These are phyloP conservation scores for Marronus borbonicus DNA, from an alignment of 2,888 invertebrate species.

Conservation along the genomic window DNA sequence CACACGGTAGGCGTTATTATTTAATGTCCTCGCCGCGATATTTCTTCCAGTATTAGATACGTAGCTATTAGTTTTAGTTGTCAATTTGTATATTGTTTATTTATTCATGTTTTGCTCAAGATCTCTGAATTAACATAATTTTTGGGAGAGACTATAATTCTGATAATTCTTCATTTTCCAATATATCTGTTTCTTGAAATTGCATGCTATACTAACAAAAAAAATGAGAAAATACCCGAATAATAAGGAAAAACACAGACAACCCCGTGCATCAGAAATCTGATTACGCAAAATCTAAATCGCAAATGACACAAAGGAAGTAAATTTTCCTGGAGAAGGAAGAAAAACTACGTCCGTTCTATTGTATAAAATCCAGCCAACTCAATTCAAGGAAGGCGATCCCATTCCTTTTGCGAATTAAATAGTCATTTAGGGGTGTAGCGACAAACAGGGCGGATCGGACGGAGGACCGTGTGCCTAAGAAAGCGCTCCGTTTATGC, in stretches of 20 bases:
- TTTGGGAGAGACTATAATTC: too few species aligned
- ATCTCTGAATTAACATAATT: too few species aligned
- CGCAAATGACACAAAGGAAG: conserved; percentile 65
- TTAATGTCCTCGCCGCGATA: too few species aligned
- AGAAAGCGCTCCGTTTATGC: conserved; percentile 54
- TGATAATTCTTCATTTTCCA: too few species aligned
- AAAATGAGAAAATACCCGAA: neutral
- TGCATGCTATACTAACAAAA: too few species aligned
- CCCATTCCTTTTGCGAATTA: conserved; percentile 64
- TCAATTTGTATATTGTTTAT: too few species aligned
- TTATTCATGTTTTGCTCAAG: too few species aligned
- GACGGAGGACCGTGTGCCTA: conserved; percentile 39
- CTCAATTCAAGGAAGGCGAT: conserved; percentile 64
- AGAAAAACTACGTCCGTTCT: conserved; percentile 59
- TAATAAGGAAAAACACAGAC: conserved; percentile 24
- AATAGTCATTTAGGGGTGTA: conserved; percentile 57
- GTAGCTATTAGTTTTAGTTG: too few species aligned
- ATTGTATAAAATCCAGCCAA: conserved; percentile 67
- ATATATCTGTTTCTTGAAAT: too few species aligned
- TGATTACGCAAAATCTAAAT: conserved; percentile 64
- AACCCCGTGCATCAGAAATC: conserved; percentile 47
- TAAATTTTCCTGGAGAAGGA: conserved; percentile 63
- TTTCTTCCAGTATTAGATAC: too few species aligned
- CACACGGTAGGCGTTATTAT: too few species aligned
- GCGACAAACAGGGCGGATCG: conserved; percentile 48